A percentile compares a stretch with the other conserved stretches of the same genome.
These are phyloP conservation scores for Liasis olivaceus DNA, from an alignment of 2,797 vertebrate species.

Conservation along the genomic window DNA sequence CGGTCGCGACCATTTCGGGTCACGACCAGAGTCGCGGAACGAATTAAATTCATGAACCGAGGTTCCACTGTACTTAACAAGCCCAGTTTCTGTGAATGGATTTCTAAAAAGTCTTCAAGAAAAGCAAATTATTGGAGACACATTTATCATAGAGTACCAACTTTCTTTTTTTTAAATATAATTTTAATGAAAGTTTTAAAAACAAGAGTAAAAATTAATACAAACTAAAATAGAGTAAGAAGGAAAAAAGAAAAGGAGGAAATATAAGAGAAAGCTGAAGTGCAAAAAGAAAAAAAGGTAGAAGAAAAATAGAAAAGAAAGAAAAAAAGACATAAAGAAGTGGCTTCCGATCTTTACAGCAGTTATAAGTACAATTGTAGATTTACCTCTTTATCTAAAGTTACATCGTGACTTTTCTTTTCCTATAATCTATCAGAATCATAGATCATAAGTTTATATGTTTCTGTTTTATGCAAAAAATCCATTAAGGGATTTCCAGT, in stretches of 20 bases:
- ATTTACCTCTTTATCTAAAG: too few relatives aligned
- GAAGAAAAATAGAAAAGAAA: neutral
- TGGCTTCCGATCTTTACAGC: neutral
- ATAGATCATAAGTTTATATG: too few relatives aligned
- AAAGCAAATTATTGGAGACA: neutral
- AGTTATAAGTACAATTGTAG: neutral
- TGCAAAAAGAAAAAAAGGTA: neutral
- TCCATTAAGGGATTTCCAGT: too few relatives aligned
- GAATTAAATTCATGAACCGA: too few relatives aligned
- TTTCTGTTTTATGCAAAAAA: too few relatives aligned
- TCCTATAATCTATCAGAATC: too few relatives aligned
- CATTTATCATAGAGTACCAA: neutral
- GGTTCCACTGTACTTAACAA: too few relatives aligned
- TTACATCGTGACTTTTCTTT: too few relatives aligned
- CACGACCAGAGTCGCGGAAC: too few relatives aligned
- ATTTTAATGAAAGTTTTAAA: neutral
- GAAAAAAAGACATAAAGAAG: neutral
- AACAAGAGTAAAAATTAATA: neutral
- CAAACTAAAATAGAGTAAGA: neutral
- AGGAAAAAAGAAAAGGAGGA: neutral
- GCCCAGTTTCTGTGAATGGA: slow-evolving; percentile 1
- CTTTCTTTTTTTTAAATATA: neutral
- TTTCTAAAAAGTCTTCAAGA: neutral
- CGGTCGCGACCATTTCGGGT: too few relatives aligned
- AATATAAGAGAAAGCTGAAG: neutral